Percentiles rank a stretch among this genome's conserved stretches.
phyloP scores from a whole-genome alignment of 2,113 vertebrate species.

The Alexandromys fortis region DNA sequence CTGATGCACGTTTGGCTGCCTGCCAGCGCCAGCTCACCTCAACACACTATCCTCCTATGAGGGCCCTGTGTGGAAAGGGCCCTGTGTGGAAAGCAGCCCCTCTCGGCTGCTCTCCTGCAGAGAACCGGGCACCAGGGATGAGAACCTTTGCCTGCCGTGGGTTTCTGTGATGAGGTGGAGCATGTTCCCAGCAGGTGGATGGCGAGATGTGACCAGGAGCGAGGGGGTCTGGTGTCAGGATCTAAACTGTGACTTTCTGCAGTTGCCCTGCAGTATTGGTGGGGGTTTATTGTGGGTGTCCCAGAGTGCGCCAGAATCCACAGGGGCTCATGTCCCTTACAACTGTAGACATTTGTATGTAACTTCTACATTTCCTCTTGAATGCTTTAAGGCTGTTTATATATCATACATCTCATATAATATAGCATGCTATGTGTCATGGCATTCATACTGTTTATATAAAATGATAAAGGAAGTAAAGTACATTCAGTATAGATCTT shows the following conservation, averaged over 20 bases:
- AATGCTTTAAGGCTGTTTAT: neutral
- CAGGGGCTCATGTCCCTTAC: neutral
- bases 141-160: fast-evolving
- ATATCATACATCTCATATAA: too few relatives aligned
- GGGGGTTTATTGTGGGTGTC: neutral
- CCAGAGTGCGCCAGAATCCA: neutral
- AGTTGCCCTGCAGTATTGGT: neutral
- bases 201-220: neutral
- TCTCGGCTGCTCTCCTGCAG: neutral
- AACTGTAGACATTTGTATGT: neutral
- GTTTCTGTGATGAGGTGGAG: neutral
- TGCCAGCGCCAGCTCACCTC: neutral
- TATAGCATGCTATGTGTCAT: neutral
- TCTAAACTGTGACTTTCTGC: neutral
- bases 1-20: neutral
- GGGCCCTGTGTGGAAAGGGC: neutral
- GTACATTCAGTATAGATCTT: neutral
- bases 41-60: too few relatives aligned
- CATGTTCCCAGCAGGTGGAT: neutral
- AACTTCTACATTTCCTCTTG: neutral
- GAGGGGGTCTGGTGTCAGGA: neutral
- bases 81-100: neutral
- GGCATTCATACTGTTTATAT: neutral
- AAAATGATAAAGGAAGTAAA: neutral
- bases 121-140: neutral